A percentile compares a stretch with the other conserved stretches of the same genome.
phyloP scores from a whole-genome alignment of 2,113 vertebrate genomes.

The Zingel zingel region DNA sequence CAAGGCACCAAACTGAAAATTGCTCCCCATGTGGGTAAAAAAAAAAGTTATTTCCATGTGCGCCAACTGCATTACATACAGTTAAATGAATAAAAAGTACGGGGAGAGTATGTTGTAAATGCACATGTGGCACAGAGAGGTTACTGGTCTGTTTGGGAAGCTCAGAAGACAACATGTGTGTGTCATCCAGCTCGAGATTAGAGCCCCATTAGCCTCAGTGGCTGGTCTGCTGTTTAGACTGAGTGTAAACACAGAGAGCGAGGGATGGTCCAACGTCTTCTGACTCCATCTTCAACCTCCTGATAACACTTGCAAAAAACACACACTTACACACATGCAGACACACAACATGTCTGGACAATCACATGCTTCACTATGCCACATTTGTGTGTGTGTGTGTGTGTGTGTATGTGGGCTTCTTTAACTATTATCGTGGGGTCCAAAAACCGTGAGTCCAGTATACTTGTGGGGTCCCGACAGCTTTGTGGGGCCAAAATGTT shows the following conservation, averaged over 20 bases:
- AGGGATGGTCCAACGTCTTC: conserved; percentile 72
- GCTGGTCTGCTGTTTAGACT: conserved; percentile 82
- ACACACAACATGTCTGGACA: conserved; percentile 58
- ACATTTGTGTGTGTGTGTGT: conserved; percentile 22
- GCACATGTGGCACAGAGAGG: conserved; percentile 56
- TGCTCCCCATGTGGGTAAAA: conserved; percentile 41
- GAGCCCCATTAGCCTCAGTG: conserved; percentile 83
- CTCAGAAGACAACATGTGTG: conserved; percentile 72
- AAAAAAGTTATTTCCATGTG: conserved; percentile 1
- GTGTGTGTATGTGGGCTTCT: no score
- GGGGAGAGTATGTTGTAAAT: conserved; percentile 28
- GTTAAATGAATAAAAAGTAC: conserved; percentile 6
- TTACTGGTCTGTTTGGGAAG: conserved; percentile 58
- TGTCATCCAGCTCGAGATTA: conserved; percentile 83
- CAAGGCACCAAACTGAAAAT: conserved; percentile 13
- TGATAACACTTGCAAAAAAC: conserved; percentile 64
- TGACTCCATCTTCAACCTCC: conserved; percentile 64
- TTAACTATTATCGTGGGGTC: no score
- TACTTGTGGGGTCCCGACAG: no score
- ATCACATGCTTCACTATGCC: conserved; percentile 41
- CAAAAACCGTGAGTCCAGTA: no score
- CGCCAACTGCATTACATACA: background rate
- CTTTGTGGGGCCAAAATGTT: no score
- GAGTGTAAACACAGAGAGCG: conserved; percentile 80
- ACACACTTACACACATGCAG: conserved; percentile 1